These are phyloP conservation scores for Ephestia elutella DNA, from an alignment of 1,140 invertebrate species.

Conservation along the genomic window DNA sequence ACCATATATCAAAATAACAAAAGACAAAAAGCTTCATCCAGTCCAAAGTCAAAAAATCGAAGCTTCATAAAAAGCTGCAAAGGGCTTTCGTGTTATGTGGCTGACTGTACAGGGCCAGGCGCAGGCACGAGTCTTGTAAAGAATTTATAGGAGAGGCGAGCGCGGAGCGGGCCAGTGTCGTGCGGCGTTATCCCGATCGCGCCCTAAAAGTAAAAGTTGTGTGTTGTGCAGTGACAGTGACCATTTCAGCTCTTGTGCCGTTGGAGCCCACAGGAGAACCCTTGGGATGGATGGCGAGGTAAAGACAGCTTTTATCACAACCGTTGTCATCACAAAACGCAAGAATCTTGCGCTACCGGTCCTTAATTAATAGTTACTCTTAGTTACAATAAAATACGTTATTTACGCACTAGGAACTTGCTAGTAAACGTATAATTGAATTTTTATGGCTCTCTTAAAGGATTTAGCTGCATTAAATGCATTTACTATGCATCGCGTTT, in stretches of 20 bases:
- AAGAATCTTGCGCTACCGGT: too few species aligned
- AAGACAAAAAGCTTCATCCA: too few species aligned
- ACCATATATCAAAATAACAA: too few species aligned
- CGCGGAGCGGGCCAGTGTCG: conserved; percentile 43
- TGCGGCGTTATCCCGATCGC: conserved; percentile 14
- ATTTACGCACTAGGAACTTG: too few species aligned
- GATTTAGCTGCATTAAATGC: too few species aligned
- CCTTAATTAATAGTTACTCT: too few species aligned
- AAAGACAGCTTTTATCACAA: conserved; percentile 14
- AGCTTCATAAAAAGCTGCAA: neutral
- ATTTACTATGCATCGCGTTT: too few species aligned
- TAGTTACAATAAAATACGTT: too few species aligned
- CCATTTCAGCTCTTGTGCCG: conserved; percentile 23
- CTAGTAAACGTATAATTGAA: too few species aligned
- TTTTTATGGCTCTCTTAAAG: too few species aligned
- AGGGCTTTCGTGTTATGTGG: conserved; percentile 26
- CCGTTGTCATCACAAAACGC: too few species aligned
- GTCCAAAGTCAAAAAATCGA: neutral
- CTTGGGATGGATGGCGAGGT: conserved; percentile 69
- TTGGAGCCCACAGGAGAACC: conserved; percentile 7
- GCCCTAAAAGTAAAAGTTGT: conserved; percentile 16
- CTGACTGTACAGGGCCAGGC: conserved; percentile 60
- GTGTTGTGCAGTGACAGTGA: conserved; percentile 37
- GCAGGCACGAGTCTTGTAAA: conserved; percentile 58
- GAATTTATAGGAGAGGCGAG: conserved; percentile 61